Base-by-base conservation (phyloP, 2,797 vertebrate genomes). In the Typhlichthys subterraneus region DNA sequence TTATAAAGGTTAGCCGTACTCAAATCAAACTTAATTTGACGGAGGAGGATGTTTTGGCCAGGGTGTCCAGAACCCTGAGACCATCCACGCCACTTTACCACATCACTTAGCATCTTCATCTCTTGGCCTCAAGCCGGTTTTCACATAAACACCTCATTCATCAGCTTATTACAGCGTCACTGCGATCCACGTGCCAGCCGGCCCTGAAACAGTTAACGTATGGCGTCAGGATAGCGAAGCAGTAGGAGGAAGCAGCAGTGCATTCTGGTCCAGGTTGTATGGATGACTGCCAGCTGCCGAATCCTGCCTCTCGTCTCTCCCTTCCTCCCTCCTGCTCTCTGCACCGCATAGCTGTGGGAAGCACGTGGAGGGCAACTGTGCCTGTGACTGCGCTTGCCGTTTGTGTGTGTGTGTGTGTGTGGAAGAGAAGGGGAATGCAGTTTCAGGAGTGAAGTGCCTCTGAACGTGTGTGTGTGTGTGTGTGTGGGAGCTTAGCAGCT, bases 251-350 rank as follows among this genome's bases (percentile, higher is more conserved):
- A 58, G 67, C 70, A 87, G 87, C 77, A 83, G 86, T 93, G 92
- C 93, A 93, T 93, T 92, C 85, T 88, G 92, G 93, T 92, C 82
- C 59, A 80, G 72, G 80, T 78, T 74, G 52, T 81, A 70, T 79
- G 67, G 86, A 68, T 86, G 89, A 85, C 83, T 89, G 88, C 86
- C 79, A 82, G 74, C 82, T 87, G 85, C 78, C 0, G 79, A 88
- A 82, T 88, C 79, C 80, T 75, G 65, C 84, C 72, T 84, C 72
- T 73, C 86, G 67, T 79, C 77, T 76, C 64, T 65, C 71, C 23
- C 66, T 47, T 45, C 23, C 55, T 62, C 56, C 48, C 66, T 59
- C 62, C 62, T 77, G 70, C 75, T 65, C 50, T 68, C 87, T 75
- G 75, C 85, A 82, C 88, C 85, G 91, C 87, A 86, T 23, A 23